These are phyloP conservation scores for Cuculus canorus DNA, from an alignment of 2,797 vertebrate species.

Conservation along the genomic window DNA sequence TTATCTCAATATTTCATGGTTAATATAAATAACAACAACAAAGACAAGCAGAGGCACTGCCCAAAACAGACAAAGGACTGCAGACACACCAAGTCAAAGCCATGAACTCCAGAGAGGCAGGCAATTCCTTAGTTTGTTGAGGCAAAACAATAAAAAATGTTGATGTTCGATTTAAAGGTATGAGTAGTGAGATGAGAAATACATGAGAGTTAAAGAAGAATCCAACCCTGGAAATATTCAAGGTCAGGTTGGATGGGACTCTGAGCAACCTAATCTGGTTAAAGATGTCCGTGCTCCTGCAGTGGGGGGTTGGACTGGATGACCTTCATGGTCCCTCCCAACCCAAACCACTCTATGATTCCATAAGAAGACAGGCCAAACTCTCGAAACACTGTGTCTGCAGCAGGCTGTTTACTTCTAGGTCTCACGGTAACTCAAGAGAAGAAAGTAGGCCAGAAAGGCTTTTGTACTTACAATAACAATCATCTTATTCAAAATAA, in stretches of 20 bases:
- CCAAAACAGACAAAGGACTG: constrained; percentile 18
- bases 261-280: no score
- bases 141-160: not conserved
- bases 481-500: not conserved
- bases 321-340: no score
- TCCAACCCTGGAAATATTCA: no score
- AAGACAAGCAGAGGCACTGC: constrained; percentile 5
- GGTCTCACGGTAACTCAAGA: not conserved
- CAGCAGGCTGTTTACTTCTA: not conserved
- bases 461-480: not conserved
- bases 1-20: not conserved
- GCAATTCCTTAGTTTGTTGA: not conserved
- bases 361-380: not conserved
- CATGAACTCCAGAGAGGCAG: not conserved
- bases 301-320: no score
- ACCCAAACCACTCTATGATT: no score
- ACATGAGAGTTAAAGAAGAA: not conserved
- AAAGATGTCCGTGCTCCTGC: no score
- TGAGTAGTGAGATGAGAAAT: not conserved
- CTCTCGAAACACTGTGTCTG: not conserved
- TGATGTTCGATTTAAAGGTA: not conserved
- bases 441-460: not conserved
- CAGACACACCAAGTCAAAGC: not conserved
- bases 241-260: no score
- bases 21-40: not conserved